phyloP scores from a whole-genome alignment of 2,113 vertebrate genomes.

The Ictalurus punctatus region DNA sequence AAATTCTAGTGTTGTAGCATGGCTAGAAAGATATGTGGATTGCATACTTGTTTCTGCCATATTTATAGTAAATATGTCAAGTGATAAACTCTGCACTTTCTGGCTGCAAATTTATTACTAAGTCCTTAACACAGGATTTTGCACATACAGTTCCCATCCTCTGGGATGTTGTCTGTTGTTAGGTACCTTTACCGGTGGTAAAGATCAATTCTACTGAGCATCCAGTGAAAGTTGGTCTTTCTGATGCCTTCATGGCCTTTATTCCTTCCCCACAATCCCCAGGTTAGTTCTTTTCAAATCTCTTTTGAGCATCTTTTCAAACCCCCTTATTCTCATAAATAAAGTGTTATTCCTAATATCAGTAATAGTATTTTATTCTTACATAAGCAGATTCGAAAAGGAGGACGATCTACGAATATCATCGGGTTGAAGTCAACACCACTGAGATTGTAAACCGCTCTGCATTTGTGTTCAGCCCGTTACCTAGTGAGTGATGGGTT shows the following conservation, averaged over 20 bases:
- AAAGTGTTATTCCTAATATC: neutral
- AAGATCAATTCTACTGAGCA: constrained; percentile 88
- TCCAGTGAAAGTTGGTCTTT: constrained; percentile 91
- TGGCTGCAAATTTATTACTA: neutral
- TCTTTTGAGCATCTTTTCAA: neutral
- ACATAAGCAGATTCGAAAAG: constrained; percentile 73
- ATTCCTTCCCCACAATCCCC: constrained; percentile 70
- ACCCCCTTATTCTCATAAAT: neutral
- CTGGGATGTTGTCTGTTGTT: constrained; percentile 30
- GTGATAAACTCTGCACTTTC: constrained; percentile 2
- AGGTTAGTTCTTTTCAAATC: constrained; percentile 71
- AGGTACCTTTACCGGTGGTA: constrained; percentile 84
- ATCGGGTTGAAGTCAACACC: constrained; percentile 86
- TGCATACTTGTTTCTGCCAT: neutral
- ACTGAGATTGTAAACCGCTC: constrained; percentile 77
- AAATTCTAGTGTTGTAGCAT: neutral
- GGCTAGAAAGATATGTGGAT: neutral
- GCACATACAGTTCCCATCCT: constrained; percentile 3
- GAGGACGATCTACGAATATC: constrained; percentile 90
- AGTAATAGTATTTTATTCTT: neutral
- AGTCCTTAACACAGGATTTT: constrained; percentile 2
- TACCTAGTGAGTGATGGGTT: constrained; percentile 86
- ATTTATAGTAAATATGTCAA: constrained; percentile 22
- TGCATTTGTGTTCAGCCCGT: constrained; percentile 85
- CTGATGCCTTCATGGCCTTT: constrained; percentile 89